Base-by-base conservation (phyloP, 1,140 invertebrate species). In the Drosophila seguyi region DNA sequence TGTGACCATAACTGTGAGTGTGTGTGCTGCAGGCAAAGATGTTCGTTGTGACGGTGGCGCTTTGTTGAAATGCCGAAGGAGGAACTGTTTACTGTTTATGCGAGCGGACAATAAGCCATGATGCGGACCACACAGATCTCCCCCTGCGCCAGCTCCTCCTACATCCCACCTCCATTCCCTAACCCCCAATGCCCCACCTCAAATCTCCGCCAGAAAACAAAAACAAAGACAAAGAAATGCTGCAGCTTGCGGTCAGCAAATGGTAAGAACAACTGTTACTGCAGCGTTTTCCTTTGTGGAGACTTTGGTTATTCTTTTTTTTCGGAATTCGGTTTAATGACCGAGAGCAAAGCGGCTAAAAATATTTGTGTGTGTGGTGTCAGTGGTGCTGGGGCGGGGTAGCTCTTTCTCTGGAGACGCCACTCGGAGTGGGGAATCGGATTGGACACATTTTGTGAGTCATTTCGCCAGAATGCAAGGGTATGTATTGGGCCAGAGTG, bases 251-350 rank as follows among this genome's bases (percentile, higher is more conserved):
- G 83, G 83, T 77, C 84, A 87, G 71, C 63, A 88, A 88, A 84
- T 83, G 67, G 42, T 78, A 80, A 88, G 84, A 87, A 87, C 80
- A 88, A 87, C 82, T 88, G 84, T 77, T 56, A 62, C 63, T 68
- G 84, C 71, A 68, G 20, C 47, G 38, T 66, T 53, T 60, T 45
- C 47, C 60, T 50, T 41, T 63, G 39, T 38, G 42, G 36, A 39
- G 18, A 27, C 53, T 79, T 55, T 6, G 44, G 20, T 25, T 47
- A n/a, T 25, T 29, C 29, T 44, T 63, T 60, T 59, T 59, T 62
- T 82, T 63, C 20, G 59, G 58, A 79, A 80, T 84, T 77, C 67
- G 63, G 84, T 87, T 87, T 87, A 87, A 84, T 84, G 84, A 88
- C 84, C 84, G 79, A 59, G 42, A 71, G 77, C 53, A 79, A 88